phyloP scores from a whole-genome alignment of 2,113 vertebrate species.

The Anolis sagrei region DNA sequence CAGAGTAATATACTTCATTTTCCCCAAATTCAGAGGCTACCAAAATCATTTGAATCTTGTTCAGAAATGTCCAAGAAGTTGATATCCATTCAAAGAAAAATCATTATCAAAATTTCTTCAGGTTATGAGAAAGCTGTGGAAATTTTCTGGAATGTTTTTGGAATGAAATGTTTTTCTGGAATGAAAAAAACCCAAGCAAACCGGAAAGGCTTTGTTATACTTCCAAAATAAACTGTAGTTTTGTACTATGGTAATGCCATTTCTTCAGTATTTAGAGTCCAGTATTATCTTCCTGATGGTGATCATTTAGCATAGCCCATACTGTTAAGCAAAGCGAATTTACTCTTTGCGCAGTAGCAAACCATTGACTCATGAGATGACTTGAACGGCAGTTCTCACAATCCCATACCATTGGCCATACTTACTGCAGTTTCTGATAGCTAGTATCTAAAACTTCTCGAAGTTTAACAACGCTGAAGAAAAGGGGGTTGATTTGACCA shows the following conservation, averaged over 20 bases:
- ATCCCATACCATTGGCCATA: too few relatives aligned
- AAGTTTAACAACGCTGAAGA: too few relatives aligned
- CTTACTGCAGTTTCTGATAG: too few relatives aligned
- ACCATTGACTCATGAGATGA: neutral
- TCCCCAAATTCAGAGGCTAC: neutral
- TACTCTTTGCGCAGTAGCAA: neutral
- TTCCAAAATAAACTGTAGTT: neutral
- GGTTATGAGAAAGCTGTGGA: neutral
- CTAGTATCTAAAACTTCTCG: too few relatives aligned
- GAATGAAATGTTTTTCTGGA: too few relatives aligned
- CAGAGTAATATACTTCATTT: neutral
- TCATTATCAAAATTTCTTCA: neutral
- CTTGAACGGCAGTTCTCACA: neutral
- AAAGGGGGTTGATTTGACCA: too few relatives aligned
- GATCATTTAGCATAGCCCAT: neutral
- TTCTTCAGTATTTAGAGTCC: neutral
- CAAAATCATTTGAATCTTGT: neutral
- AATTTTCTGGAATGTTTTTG: neutral
- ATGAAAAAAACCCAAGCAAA: neutral
- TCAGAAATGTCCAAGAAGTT: neutral
- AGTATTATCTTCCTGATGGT: neutral
- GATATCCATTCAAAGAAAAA: neutral
- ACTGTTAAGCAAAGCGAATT: neutral
- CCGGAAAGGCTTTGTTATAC: neutral
- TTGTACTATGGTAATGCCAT: neutral